phyloP scores from a whole-genome alignment of 2,113 vertebrate species.

The Eulemur rufifrons region DNA sequence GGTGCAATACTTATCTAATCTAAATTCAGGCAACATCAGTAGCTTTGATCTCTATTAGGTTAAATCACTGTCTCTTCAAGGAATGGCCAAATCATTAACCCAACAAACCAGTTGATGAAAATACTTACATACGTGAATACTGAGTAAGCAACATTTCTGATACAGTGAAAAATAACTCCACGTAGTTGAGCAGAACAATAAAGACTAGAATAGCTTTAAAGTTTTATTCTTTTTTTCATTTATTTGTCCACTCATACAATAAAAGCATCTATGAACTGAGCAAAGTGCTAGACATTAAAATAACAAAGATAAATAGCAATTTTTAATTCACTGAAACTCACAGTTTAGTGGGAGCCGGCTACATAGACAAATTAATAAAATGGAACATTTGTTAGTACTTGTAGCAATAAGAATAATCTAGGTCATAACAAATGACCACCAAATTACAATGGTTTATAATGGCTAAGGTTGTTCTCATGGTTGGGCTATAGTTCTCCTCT shows the following conservation, averaged over 20 bases:
- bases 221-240: not conserved
- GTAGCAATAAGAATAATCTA: not conserved
- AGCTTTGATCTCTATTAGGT: conserved; percentile 67
- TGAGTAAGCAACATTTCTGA: conserved; percentile 52
- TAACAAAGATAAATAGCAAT: conserved; percentile 8
- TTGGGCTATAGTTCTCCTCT: not conserved
- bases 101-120: conserved; percentile 68
- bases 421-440: not conserved
- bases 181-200: conserved; percentile 12
- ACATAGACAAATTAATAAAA: conserved; percentile 2
- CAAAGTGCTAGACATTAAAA: not conserved
- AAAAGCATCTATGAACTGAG: not conserved
- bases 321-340: not conserved
- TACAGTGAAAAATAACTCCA: conserved; percentile 6
- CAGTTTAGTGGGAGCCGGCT: not conserved
- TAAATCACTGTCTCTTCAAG: conserved; percentile 72
- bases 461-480: not conserved
- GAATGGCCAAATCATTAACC: conserved; percentile 74
- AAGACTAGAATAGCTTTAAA: not conserved
- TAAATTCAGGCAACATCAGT: conserved; percentile 70
- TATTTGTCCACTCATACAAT: not conserved
- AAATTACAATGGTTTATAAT: not conserved
- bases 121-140: conserved; percentile 44
- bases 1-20: conserved; percentile 66
- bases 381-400: not conserved